These are phyloP conservation scores for Heterohyrax brucei DNA, from an alignment of 2,797 vertebrate species.

Conservation along the genomic window DNA sequence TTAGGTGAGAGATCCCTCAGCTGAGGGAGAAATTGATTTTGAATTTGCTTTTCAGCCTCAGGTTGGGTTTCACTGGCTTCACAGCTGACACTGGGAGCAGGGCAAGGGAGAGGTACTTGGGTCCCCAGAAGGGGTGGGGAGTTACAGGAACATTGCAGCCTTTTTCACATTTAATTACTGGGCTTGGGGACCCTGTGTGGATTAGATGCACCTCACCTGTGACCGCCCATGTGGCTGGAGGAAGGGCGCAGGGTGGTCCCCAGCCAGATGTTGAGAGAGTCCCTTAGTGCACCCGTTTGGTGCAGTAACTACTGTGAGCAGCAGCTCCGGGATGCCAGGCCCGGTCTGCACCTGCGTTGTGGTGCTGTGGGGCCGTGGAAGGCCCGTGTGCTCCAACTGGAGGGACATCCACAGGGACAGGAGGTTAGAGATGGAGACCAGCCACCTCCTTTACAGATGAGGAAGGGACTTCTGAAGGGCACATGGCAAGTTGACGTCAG, in stretches of 20 bases:
- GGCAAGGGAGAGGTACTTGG: not conserved
- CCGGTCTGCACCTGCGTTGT: not conserved
- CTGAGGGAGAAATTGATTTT: not conserved
- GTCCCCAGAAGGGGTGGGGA: too few species aligned
- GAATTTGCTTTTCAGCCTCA: not conserved
- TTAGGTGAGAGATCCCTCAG: not conserved
- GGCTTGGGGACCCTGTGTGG: not conserved
- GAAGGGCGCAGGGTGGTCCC: not conserved
- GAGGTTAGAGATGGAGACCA: not conserved
- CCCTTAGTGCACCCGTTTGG: not conserved
- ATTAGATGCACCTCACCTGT: rapidly evolving
- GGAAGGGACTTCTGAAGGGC: not conserved
- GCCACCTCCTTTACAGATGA: not conserved
- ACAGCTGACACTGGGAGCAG: too few species aligned
- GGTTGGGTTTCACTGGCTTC: not conserved
- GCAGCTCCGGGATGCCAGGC: too few species aligned
- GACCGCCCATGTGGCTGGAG: not conserved
- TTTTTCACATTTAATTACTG: not conserved
- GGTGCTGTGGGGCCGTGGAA: not conserved
- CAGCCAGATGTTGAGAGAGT: not conserved
- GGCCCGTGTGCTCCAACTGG: not conserved
- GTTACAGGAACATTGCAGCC: not conserved
- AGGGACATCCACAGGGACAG: not conserved
- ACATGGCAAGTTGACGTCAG: not conserved
- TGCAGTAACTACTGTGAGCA: not conserved